These are phyloP conservation scores for Cottus gobio DNA, from an alignment of 2,113 vertebrate genomes.

Conservation along the genomic window DNA sequence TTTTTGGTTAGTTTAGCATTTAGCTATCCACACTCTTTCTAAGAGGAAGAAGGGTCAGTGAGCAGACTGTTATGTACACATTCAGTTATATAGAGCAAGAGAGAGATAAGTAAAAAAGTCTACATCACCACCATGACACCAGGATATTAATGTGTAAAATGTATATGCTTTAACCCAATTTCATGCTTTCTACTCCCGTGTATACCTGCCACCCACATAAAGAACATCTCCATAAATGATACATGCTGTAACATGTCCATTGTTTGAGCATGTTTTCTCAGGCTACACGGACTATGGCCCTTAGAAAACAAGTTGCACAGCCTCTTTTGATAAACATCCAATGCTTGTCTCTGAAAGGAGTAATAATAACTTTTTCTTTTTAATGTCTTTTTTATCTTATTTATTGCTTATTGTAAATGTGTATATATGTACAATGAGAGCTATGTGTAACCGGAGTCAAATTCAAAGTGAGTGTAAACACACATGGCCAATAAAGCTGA, in stretches of 20 bases:
- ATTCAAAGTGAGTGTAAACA: no score
- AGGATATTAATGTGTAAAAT: background rate
- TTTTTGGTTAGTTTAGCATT: background rate
- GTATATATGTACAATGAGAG: no score
- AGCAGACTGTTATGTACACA: background rate
- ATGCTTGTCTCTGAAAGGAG: background rate
- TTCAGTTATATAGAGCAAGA: background rate
- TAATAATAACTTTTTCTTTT: no score
- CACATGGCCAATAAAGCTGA: no score
- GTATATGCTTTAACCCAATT: background rate
- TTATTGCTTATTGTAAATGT: no score
- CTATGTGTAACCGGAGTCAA: no score
- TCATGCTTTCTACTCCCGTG: background rate
- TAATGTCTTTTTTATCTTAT: no score
- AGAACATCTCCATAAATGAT: background rate
- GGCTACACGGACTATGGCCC: background rate
- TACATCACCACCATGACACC: background rate
- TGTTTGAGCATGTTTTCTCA: background rate
- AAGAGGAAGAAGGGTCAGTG: background rate
- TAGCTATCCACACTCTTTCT: background rate
- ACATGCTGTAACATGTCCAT: background rate
- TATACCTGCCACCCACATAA: background rate
- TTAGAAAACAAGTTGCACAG: no score
- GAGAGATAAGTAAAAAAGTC: background rate
- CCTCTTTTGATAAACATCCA: background rate